phyloP scores from a whole-genome alignment of 2,888 invertebrate species.

The Acrocera orbiculus region DNA sequence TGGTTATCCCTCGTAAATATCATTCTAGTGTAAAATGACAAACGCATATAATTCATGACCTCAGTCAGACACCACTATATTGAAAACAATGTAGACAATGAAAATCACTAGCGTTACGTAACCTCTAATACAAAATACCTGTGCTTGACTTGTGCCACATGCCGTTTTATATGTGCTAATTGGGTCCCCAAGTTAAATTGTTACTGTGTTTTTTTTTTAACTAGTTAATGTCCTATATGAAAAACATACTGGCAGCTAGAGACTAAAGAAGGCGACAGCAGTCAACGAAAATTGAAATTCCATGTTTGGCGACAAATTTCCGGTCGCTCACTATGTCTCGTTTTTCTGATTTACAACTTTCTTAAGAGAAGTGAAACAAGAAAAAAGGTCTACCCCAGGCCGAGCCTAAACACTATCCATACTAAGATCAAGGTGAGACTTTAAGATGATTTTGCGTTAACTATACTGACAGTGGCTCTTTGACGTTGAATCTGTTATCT shows the following conservation, averaged over 20 bases:
- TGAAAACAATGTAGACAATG: no score
- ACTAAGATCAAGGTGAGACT: no score
- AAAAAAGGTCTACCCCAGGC: background rate
- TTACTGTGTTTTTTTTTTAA: no score
- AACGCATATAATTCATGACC: slow-evolving; percentile 6
- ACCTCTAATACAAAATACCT: slow-evolving; percentile 6
- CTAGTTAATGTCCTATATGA: no score
- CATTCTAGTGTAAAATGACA: background rate
- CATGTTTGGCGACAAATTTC: slow-evolving; percentile 23
- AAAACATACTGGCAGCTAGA: no score
- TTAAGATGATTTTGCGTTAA: no score
- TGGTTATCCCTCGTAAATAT: background rate
- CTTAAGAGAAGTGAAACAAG: background rate
- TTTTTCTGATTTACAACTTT: slow-evolving; percentile 8
- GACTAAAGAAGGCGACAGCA: slow-evolving; percentile 8
- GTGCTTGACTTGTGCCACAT: background rate
- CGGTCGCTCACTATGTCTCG: slow-evolving; percentile 17
- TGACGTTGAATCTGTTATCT: no score
- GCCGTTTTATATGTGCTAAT: slow-evolving; percentile 8
- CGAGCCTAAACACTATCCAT: background rate
- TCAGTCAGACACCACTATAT: no score
- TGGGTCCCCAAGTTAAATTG: slow-evolving; percentile 3
- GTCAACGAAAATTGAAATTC: slow-evolving; percentile 18
- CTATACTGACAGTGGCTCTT: no score
- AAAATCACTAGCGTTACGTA: slow-evolving; percentile 6